Evolutionary conservation across 2,797 vertebrate genomes (phyloP), one percentile per base, ranked within the genome.

Genomic region (Notoglanidium macrostoma): DNA sequence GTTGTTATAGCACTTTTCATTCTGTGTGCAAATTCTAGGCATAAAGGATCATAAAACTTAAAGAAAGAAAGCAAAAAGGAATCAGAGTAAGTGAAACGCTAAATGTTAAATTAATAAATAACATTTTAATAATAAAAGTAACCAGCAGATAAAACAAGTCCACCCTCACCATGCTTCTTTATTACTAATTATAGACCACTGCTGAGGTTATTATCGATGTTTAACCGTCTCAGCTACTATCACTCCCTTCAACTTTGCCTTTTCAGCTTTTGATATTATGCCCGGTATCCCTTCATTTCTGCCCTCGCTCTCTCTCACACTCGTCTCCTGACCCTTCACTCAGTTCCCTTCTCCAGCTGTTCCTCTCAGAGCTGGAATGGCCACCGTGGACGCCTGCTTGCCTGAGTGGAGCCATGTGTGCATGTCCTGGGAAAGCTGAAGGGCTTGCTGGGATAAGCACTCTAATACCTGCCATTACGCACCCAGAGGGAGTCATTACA

Each of bases 401-500:
- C 84, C 77, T 90, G 88, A 89, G 91, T 90, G 87, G 90, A 89
- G 89, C 87, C 91, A 88, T 92, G 91, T 92, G 90, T 72, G 81
- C 57, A 70, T 85, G 55, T 87, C 85, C 87, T 87, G 88, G 83
- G 88, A 85, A 85, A 86, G 85, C 84, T 77, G 83, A 87, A 88
- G 90, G 84, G 87, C 89, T 91, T 89, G 87, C 90, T 86, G 83
- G 89, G 90, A 92, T 91, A 89, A 91, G 90, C 81, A 57, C 86
- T 91, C 86, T 92, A 92, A 92, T 92, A 91, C 92, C 91, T 92
- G 91, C 88, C 90, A 91, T 91, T 92, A 89, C 87, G 67, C 87
- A 91, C 89, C 90, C 88, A 86, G 88, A 87, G 92, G 92, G 90
- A 91, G 90, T 90, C 91, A 90, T 92, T 92, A 92, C 61, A 81